These are phyloP conservation scores for Maccullochella peelii DNA, from an alignment of 2,113 vertebrate species.

Conservation along the genomic window DNA sequence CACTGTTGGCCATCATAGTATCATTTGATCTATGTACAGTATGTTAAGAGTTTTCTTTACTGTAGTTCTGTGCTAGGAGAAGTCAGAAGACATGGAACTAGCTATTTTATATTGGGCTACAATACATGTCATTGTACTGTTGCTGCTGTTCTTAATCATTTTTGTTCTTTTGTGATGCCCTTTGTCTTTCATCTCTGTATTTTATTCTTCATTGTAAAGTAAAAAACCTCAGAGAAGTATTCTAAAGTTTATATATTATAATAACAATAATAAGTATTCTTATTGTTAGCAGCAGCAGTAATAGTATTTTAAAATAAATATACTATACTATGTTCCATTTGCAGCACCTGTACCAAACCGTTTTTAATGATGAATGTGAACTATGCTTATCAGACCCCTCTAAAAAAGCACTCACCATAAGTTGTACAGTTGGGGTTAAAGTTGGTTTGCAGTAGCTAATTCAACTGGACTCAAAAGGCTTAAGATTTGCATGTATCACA, in stretches of 20 bases:
- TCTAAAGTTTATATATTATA: neutral
- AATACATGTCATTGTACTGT: neutral
- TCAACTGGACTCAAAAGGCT: neutral
- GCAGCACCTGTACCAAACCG: neutral
- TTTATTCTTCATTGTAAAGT: neutral
- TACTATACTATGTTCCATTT: neutral
- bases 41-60: neutral
- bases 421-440: neutral
- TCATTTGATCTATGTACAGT: neutral
- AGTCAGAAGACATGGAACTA: neutral
- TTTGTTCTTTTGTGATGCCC: neutral
- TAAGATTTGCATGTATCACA: neutral
- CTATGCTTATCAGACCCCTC: neutral
- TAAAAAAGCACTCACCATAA: neutral
- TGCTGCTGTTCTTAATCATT: neutral
- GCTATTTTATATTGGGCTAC: neutral
- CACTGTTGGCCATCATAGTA: neutral
- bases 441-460: neutral
- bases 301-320: neutral
- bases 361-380: neutral
- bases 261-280: too few relatives aligned
- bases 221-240: neutral
- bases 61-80: neutral
- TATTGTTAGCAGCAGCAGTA: neutral
- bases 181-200: neutral